Percentiles rank a stretch among this genome's conserved stretches.
Evolutionary conservation across 2,797 vertebrate species (phyloP).

Genomic region (Picus viridis): DNA sequence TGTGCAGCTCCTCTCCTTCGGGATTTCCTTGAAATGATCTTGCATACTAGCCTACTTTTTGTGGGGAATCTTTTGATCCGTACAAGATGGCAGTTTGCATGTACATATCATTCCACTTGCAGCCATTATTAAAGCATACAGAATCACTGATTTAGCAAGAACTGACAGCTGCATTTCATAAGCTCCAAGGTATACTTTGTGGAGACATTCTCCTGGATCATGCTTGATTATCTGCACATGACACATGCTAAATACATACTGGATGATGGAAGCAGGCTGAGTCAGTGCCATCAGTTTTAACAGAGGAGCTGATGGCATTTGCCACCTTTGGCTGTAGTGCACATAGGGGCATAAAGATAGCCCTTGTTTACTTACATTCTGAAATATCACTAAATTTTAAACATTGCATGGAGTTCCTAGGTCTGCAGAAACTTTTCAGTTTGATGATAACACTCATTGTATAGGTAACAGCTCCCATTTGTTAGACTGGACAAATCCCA

Average conservation of each 20-base stretch:
- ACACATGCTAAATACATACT: neutral
- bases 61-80: neutral
- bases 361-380: neutral
- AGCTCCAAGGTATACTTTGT: neutral
- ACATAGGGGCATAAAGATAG: neutral
- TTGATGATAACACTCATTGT: neutral
- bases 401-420: neutral
- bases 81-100: neutral
- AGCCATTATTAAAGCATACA: neutral
- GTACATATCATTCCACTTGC: neutral
- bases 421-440: neutral
- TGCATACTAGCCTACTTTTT: neutral
- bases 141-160: neutral
- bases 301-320: neutral
- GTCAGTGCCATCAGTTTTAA: neutral
- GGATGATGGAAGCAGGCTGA: neutral
- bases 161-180: neutral
- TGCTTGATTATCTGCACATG: neutral
- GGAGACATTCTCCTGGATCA: neutral
- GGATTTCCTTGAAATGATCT: neutral
- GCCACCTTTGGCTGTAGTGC: neutral
- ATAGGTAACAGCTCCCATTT: neutral
- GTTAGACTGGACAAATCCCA: neutral
- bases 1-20: neutral
- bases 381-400: neutral